phyloP scores from a whole-genome alignment of 2,113 vertebrate species.

The Daphoenositta chrysoptera region DNA sequence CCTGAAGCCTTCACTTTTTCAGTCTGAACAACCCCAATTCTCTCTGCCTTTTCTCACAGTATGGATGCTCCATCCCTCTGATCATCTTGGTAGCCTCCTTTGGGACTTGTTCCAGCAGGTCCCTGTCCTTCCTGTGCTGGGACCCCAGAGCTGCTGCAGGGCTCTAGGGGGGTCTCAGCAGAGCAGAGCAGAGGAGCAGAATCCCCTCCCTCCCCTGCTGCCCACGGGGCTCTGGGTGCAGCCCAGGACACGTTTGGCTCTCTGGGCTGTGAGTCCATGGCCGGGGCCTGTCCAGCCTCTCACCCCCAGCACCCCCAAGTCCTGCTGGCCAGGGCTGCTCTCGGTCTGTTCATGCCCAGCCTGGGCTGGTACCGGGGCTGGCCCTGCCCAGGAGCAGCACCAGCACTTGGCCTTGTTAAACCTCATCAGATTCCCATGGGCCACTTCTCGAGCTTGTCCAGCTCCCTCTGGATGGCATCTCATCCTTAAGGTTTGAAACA shows the following conservation, averaged over 20 bases:
- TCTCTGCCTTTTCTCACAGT: background rate
- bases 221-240: background rate
- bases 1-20: background rate
- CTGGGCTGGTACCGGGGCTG: background rate
- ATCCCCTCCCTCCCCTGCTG: background rate
- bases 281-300: background rate
- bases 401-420: too few species aligned
- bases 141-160: background rate
- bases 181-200: background rate
- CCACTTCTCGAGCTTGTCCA: accelerated
- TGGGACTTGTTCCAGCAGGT: accelerated
- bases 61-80: background rate
- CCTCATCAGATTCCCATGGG: accelerated
- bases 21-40: background rate
- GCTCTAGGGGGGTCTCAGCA: background rate
- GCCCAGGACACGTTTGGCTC: background rate
- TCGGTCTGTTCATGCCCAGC: background rate
- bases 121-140: background rate
- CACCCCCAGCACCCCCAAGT: background rate
- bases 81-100: background rate
- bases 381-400: too few species aligned
- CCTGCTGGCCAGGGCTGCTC: background rate
- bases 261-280: background rate
- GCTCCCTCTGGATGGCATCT: background rate
- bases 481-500: background rate